Base-by-base conservation (phyloP, 2,888 invertebrate genomes). In the Carabus problematicus region DNA sequence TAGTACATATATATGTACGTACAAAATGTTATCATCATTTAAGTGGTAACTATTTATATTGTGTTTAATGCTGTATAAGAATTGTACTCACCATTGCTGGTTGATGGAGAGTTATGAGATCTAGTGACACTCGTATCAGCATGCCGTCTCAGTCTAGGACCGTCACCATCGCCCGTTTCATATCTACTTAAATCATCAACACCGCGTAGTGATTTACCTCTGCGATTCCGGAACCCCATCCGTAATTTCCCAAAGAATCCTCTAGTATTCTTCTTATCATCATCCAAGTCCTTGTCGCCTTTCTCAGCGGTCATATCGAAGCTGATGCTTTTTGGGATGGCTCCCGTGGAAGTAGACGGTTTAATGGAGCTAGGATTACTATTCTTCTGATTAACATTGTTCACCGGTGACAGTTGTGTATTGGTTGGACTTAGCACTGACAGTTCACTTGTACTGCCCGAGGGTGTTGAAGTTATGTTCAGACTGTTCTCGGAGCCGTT, bases 241-340 rank as follows among this genome's bases (percentile, higher is more conserved):
- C 89, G 89, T 59, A 93, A 84, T 76, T 89, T 91, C 43, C 89
- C 88, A 76, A 93, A 91, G 75, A 93, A 90, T 14, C 92, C 85
- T 70, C 87, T 87, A 73, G 76, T 79, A 52, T 85, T 85, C 64
- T 84, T 83, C 71, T 86, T 86, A 54, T 87, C 87, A 73, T 85
- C 86, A 72, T 84, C 80, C 67, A 81, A 75, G 72, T 83, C 85
- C 82, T 89, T 88, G 75, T 91, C 90, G 1, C 89, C 88, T 74
- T 93, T 90, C 77, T 94, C 93, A 0, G 94, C 94, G 0, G 93
- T 93, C 79, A 94, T 92, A 81, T 95, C 95, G 76, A 95, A 95
- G 79, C 93, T 94, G 75, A 95, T 95, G 77, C 94, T 95, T 82
- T 95, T 95, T 0, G 94, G 94, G 76, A 95, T 95, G 1, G 94